A percentile compares a stretch with the other conserved stretches of the same genome.
Evolutionary conservation across 2,113 vertebrate species (phyloP).

Genomic region (Grantiella picta): DNA sequence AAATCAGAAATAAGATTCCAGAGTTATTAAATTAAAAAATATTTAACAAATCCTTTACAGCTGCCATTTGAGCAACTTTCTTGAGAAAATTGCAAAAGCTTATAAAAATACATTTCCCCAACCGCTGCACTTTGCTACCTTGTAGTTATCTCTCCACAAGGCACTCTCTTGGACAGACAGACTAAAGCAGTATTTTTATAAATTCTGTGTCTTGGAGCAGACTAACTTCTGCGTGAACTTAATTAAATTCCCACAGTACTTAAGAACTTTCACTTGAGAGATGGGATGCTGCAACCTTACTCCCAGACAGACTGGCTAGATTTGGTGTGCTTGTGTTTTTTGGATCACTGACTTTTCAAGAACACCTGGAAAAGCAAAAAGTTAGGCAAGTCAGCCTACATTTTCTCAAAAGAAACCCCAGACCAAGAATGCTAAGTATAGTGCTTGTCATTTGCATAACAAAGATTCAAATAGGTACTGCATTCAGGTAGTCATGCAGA

Average conservation of each 20-base stretch:
- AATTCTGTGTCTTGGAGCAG: not conserved
- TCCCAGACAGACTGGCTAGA: not conserved
- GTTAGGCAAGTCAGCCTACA: not conserved
- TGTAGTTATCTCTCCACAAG: not conserved
- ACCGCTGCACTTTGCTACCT: not conserved
- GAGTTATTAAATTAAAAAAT: not conserved
- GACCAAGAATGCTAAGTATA: slow-evolving; percentile 1
- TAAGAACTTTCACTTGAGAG: not conserved
- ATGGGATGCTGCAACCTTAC: not conserved
- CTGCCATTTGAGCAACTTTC: not conserved
- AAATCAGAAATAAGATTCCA: not conserved
- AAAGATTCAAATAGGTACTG: slow-evolving; percentile 19
- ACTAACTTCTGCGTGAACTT: not conserved
- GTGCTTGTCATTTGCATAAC: not conserved
- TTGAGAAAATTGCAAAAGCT: not conserved
- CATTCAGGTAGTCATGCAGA: slow-evolving; percentile 5
- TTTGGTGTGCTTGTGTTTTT: not conserved
- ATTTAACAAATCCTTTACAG: not conserved
- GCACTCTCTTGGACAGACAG: not conserved
- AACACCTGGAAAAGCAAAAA: slow-evolving; percentile 1
- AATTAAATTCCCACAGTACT: not conserved
- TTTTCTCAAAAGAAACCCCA: not conserved
- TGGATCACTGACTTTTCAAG: not conserved
- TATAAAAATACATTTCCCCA: not conserved
- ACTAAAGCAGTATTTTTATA: not conserved